Evolutionary conservation across 2,888 invertebrate species (phyloP).

Genomic region (Neocrepidodera transversa): DNA sequence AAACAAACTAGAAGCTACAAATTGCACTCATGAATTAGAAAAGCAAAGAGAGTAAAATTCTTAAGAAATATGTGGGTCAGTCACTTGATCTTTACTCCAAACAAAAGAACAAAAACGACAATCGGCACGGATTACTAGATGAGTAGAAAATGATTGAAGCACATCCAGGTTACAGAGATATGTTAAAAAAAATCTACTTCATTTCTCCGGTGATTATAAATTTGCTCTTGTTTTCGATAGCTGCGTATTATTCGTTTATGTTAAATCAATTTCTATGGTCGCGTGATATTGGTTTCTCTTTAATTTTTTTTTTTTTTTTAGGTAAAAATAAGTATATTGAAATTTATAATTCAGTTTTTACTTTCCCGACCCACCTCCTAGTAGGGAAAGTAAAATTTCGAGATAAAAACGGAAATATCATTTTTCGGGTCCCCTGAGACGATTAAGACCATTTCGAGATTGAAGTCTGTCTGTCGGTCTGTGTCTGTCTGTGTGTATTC

Average conservation of each 20-base stretch:
- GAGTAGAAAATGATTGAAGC: conserved; percentile 21
- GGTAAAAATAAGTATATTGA: too few relatives aligned
- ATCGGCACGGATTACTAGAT: conserved; percentile 18
- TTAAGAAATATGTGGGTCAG: conserved; percentile 16
- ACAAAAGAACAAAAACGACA: conserved; percentile 25
- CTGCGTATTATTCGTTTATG: not conserved
- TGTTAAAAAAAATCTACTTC: conserved; percentile 2
- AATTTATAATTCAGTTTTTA: too few relatives aligned
- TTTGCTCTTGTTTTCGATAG: conserved; percentile 15
- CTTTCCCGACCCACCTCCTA: too few relatives aligned
- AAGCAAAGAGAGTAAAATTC: conserved; percentile 20
- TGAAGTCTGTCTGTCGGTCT: too few relatives aligned
- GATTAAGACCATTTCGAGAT: too few relatives aligned
- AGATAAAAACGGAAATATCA: too few relatives aligned
- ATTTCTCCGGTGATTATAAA: conserved; percentile 9
- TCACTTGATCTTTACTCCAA: conserved; percentile 7
- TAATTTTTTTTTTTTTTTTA: not conserved
- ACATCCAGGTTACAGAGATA: conserved; percentile 9
- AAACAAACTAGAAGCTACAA: not conserved
- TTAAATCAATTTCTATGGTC: not conserved
- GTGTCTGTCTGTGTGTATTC: too few relatives aligned
- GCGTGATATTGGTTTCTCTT: not conserved
- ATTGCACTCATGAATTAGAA: conserved; percentile 17
- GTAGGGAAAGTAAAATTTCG: too few relatives aligned
- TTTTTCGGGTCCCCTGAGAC: too few relatives aligned